These are phyloP conservation scores for Pardalotus punctatus DNA, from an alignment of 2,113 vertebrate genomes.

Conservation along the genomic window DNA sequence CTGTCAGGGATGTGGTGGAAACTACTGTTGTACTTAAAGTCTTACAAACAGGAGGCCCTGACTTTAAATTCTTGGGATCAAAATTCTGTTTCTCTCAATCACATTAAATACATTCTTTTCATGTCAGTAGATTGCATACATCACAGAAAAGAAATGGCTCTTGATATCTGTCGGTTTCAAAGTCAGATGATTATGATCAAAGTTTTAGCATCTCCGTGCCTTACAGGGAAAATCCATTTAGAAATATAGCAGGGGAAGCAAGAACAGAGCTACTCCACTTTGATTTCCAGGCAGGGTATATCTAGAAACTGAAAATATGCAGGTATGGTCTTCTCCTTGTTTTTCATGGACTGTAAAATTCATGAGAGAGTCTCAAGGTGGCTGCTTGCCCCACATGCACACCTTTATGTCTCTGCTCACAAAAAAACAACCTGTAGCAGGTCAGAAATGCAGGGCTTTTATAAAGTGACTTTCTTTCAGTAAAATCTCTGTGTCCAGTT, in stretches of 20 bases:
- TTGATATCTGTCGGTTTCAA: conserved; percentile 22
- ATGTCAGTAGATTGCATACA: not conserved
- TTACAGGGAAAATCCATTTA: conserved; percentile 48
- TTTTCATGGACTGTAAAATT: not conserved
- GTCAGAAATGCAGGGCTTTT: not conserved
- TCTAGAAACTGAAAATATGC: not conserved
- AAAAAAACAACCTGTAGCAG: not conserved
- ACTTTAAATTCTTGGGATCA: not conserved
- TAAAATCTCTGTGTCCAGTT: not conserved
- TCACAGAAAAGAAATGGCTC: not conserved
- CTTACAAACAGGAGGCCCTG: not conserved
- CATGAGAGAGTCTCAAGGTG: not conserved
- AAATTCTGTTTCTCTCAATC: conserved; percentile 23
- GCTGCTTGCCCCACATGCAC: not conserved
- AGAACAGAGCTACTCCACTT: not conserved
- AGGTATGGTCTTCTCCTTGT: not conserved
- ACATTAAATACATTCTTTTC: not conserved
- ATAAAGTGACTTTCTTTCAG: not conserved
- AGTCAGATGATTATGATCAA: conserved; percentile 23
- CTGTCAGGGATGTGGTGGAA: not conserved
- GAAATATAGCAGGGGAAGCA: not conserved
- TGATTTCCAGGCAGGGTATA: conserved; percentile 5
- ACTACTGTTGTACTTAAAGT: not conserved
- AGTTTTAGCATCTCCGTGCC: conserved; percentile 10
- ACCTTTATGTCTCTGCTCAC: not conserved